Conservation (phyloP, 2,797 vertebrate species). For the Schizopygopsis pylzovi region DNA sequence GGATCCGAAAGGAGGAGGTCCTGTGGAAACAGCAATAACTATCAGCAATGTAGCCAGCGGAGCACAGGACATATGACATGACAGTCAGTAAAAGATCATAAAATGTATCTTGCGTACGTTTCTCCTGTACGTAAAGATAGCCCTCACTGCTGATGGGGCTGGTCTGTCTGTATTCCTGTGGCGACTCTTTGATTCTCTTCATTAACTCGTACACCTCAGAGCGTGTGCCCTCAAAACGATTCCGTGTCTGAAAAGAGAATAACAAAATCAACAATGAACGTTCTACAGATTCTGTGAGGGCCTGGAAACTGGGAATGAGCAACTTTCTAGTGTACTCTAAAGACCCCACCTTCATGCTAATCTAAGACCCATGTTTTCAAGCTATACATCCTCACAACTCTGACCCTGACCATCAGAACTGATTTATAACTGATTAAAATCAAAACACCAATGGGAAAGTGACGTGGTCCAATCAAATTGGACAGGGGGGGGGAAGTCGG, state of each 20-base stretch:
- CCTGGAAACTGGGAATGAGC: background rate
- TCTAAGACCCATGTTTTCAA: background rate
- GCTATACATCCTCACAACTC: background rate
- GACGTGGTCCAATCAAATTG: slow-evolving; percentile 20
- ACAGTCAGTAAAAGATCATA: background rate
- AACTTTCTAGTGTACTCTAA: background rate
- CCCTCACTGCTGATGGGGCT: slow-evolving; percentile 93
- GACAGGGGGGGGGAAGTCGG: slow-evolving; percentile 18
- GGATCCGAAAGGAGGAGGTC: slow-evolving; percentile 96
- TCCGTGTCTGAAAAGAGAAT: slow-evolving; percentile 83
- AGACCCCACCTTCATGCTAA: background rate
- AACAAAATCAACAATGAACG: slow-evolving; percentile 23
- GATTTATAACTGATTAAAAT: slow-evolving; percentile 24
- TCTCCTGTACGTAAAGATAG: slow-evolving; percentile 96
- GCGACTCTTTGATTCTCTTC: slow-evolving; percentile 90
- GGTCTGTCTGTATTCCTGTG: slow-evolving; percentile 90
- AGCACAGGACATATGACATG: background rate
- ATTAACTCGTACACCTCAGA: slow-evolving; percentile 94
- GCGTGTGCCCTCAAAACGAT: slow-evolving; percentile 93
- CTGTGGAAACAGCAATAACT: slow-evolving; percentile 68
- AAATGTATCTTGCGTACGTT: slow-evolving; percentile 80
- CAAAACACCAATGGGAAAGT: background rate
- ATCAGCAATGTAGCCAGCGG: background rate
- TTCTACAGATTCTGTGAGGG: background rate
- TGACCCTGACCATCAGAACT: slow-evolving; percentile 11